Base-by-base conservation (phyloP, 2,888 invertebrate genomes). In the Pachydiplax longipennis region DNA sequence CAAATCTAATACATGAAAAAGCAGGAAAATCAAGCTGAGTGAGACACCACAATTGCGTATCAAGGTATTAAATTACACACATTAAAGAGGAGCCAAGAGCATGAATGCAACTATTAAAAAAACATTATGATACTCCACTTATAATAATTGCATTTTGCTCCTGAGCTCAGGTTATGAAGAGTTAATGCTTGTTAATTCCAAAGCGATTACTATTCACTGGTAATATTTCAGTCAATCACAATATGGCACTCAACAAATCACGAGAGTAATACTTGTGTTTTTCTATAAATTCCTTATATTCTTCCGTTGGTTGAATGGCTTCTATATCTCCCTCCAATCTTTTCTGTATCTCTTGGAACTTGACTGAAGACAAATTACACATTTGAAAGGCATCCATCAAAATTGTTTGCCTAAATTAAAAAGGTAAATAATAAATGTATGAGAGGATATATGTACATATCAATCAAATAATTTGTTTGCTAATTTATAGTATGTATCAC, bases 261-360 rank as follows among this genome's bases (percentile, higher is more conserved):
- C 18, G 2, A 0, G 53, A 73, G 31, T 73, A 31, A 73, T 94
- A 98, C 98, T 97, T 98, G 94, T 98, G 96, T 94, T 97, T 98
- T 93, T 97, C 97, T 91, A 97, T 96, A 93, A 99, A 98, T 93
- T 98, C 97, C 94, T 96, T 96, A 93, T 98, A 99, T 94, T 99
- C 98, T 92, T 97, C 97, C 91, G 96, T 95, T 25, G 98, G 98
- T 94, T 96, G 96, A 92, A 98, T 96, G 91, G 96, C 95, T 93
- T 97, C 97, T 92, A 98, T 96, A 92, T 96, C 96, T 91, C 95
- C 95, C 93, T 97, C 97, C 92, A 98, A 96, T 93, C 96, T 96
- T 92, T 95, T 96, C 93, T 98, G 97, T 92, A 97, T 96, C 93
- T 97, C 97, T 92, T 95, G 95, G 93, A 97, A 98, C 94, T 97